These are phyloP conservation scores for Drosophila peninsularis DNA, from an alignment of 2,888 invertebrate genomes.

Conservation along the genomic window DNA sequence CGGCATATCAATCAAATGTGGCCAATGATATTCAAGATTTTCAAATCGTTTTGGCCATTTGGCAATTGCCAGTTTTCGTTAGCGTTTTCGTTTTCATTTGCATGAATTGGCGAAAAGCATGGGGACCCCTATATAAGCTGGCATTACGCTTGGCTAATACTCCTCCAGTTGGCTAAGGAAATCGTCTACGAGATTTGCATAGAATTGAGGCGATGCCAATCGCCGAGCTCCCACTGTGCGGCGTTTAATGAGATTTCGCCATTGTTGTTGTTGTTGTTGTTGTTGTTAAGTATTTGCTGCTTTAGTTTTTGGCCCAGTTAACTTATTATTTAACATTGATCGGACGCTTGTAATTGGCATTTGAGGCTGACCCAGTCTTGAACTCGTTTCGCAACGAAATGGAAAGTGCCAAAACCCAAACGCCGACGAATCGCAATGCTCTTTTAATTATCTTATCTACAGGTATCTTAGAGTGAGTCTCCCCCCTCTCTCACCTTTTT, in stretches of 20 bases:
- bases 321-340: slow-evolving; percentile 74
- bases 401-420: slow-evolving; percentile 64
- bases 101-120: slow-evolving; percentile 67
- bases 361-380: slow-evolving; percentile 67
- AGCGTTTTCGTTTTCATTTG: slow-evolving; percentile 71
- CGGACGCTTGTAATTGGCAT: slow-evolving; percentile 71
- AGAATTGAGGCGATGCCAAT: slow-evolving; percentile 51
- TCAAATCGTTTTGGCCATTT: slow-evolving; percentile 47
- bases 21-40: slow-evolving; percentile 62
- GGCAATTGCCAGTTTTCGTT: slow-evolving; percentile 50
- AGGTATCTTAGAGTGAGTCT: slow-evolving; percentile 11
- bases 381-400: slow-evolving; percentile 71
- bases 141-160: slow-evolving; percentile 39
- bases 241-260: slow-evolving; percentile 73
- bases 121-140: slow-evolving; percentile 42
- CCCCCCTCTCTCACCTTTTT: background rate
- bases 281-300: slow-evolving; percentile 29
- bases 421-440: background rate
- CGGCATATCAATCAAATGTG: slow-evolving; percentile 75
- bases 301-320: slow-evolving; percentile 69
- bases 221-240: slow-evolving; percentile 65
- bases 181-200: slow-evolving; percentile 45
- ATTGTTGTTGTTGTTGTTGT: background rate
- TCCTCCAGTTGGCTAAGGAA: slow-evolving; percentile 41
- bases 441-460: slow-evolving; percentile 68